A percentile compares a stretch with the other conserved stretches of the same genome.
Evolutionary conservation across 2,888 invertebrate genomes (phyloP).

Genomic region (Cheilosia soror): DNA sequence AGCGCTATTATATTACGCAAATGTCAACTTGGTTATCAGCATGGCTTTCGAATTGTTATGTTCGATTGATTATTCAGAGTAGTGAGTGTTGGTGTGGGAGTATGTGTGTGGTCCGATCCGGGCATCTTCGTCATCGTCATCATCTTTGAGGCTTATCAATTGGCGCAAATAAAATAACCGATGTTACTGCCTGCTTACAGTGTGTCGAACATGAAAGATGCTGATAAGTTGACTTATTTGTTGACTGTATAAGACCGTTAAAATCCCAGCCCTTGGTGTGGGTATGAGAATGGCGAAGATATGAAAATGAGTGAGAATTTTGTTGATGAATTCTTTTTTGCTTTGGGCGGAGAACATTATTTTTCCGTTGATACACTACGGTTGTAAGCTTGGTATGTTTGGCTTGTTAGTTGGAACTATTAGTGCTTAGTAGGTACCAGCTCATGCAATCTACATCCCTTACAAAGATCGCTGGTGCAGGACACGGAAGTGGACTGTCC

Average conservation of each 20-base stretch:
- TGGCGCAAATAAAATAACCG: slow-evolving; percentile 14
- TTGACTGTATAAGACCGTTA: background rate
- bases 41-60: slow-evolving; percentile 16
- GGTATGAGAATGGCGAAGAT: no score
- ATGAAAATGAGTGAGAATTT: no score
- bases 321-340: no score
- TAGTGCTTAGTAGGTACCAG: no score
- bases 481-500: no score
- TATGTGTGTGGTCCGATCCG: slow-evolving; percentile 42
- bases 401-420: no score
- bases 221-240: slow-evolving; percentile 28
- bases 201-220: slow-evolving; percentile 46
- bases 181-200: slow-evolving; percentile 43
- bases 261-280: no score
- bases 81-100: background rate
- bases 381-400: no score
- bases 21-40: slow-evolving; percentile 58
- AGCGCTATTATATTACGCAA: slow-evolving; percentile 53
- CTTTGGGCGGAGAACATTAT: no score
- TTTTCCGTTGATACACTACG: no score
- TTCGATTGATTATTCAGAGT: slow-evolving; percentile 23
- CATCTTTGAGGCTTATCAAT: slow-evolving; percentile 51
- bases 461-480: no score
- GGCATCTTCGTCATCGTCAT: slow-evolving; percentile 13
- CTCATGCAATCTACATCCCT: no score